Base-by-base conservation (phyloP, 2,888 invertebrate species). In the Cosmia pyralina region DNA sequence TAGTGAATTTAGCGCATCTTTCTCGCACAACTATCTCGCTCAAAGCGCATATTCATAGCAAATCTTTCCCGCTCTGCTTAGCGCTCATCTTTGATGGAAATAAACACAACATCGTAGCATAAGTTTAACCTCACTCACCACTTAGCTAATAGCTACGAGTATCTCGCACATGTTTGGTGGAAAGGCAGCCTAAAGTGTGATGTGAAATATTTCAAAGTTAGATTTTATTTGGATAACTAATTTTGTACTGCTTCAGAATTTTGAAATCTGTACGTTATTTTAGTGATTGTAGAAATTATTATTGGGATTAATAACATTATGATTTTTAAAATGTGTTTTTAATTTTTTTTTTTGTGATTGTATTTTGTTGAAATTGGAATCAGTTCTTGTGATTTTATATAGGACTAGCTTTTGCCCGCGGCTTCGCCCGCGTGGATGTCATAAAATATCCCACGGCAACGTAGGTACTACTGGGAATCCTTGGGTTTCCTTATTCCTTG, bases 191-290 rank as follows among this genome's bases (percentile, higher is more conserved):
- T 22, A n/a, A 34, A 52, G 3, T 63, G 19, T 58, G 34, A 65
- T 62, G 38, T 55, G 58, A 70, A 77, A 65, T 65, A 62, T 69
- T 71, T 50, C 7, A 53, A 41, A 72, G 48, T 70, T 22, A 1
- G 4, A 67, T 69, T 74, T 58, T 44, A 64, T 59, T 75, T 17
- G 10, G 52, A n/a, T 38, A 52, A 58, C 10, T 15, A 15, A 50
- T 44, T 46, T 67, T 44, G 22, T 46, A 50, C 22, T 0, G 50
- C 22, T 60, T 22, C 34, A 17, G 19, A 22, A 19, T 50, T 55
- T 59, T n/a, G 6, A 13, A 68, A 41, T n/a, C 11, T 13, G 4
- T 50, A 5, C 11, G 6, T 13, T 48, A 55, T 53, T 70, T 48
- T 34, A 52, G n/a, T 52, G 11, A 52, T 52, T 38, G 13, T 52